phyloP scores from a whole-genome alignment of 1,140 invertebrate species.

The Lepidurus packardi region DNA sequence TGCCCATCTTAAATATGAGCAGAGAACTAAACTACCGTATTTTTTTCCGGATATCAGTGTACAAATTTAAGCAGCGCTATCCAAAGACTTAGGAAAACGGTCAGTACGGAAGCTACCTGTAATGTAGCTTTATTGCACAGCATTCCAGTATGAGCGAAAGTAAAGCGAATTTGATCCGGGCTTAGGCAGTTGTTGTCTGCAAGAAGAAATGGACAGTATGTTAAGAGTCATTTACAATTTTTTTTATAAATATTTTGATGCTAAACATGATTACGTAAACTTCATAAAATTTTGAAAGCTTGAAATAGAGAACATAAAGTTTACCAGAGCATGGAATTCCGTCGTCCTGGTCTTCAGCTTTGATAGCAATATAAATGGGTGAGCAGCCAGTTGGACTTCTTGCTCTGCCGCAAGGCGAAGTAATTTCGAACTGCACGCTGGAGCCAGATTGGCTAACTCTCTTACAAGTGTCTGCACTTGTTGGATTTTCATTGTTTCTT shows the following conservation, averaged over 20 bases:
- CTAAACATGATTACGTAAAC: not conserved
- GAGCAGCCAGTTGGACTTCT: not conserved
- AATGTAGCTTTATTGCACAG: constrained; percentile 28
- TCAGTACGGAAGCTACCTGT: constrained; percentile 18
- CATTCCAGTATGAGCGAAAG: constrained; percentile 31
- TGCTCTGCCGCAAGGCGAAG: not conserved
- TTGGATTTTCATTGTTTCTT: not conserved
- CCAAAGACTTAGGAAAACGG: not conserved
- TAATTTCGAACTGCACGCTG: not conserved
- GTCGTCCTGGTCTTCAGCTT: constrained; percentile 1
- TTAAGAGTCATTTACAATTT: not conserved
- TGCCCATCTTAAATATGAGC: too few species aligned
- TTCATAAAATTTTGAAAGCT: not conserved
- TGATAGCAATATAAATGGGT: constrained; percentile 7
- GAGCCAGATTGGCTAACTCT: not conserved
- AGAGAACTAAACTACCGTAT: not conserved
- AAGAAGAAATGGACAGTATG: constrained; percentile 6
- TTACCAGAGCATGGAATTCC: constrained; percentile 48
- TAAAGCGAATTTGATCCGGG: constrained; percentile 34
- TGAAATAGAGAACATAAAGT: not conserved
- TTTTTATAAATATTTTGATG: not conserved
- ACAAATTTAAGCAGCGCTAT: not conserved
- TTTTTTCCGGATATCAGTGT: not conserved
- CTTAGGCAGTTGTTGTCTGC: constrained; percentile 30
- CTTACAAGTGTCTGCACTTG: constrained; percentile 1